Evolutionary conservation across 2,113 vertebrate species (phyloP), one percentile per base, ranked within the genome.

Genomic region (Brienomyrus brachyistius): DNA sequence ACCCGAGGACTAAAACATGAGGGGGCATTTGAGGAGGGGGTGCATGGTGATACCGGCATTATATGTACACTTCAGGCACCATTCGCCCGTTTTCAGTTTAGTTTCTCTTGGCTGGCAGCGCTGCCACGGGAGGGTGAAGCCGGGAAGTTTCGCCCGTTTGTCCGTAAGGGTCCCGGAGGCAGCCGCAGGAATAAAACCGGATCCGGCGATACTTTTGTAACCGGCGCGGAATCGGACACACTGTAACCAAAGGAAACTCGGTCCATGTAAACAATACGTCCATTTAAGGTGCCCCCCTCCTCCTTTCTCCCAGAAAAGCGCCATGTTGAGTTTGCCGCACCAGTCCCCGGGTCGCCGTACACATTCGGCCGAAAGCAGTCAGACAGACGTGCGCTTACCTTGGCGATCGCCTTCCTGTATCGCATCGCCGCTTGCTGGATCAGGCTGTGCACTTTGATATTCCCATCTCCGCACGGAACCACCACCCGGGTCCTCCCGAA

Each of bases 401-500:
- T 99, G 47, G 97, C 97, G 62, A 98, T 98, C 88, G 98, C 98
- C 93, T 98, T 98, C 92, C 95, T 96, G 91, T 99, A 99, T 92
- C 98, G 96, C 96, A 98, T 98, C 90, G 96, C 96, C 1, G 98
- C 98, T 91, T 98, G 96, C 91, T 98, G 97, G 92, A 98, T 95
- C 5, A 99, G 97, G 91, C 89, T 96, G 90, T 93, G 96, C 90
- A 99, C 97, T 95, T 96, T 96, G 91, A 98, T 95, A 95, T 95
- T 96, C 90, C 98, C 98, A 92, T 98, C 97, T 17, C 98, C 97
- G 59, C 98, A 99, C 90, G 98, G 98, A 92, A 99, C 98, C 93
- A 99, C 98, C 96, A 99, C 98, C 92, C 97, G 96, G 93, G 97
- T 99, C 95, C 97, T 94, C 23, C 97, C 98, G 93, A 99, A 99